Evolutionary conservation across 2,888 invertebrate genomes (phyloP).

Genomic region (Noctua janthina): DNA sequence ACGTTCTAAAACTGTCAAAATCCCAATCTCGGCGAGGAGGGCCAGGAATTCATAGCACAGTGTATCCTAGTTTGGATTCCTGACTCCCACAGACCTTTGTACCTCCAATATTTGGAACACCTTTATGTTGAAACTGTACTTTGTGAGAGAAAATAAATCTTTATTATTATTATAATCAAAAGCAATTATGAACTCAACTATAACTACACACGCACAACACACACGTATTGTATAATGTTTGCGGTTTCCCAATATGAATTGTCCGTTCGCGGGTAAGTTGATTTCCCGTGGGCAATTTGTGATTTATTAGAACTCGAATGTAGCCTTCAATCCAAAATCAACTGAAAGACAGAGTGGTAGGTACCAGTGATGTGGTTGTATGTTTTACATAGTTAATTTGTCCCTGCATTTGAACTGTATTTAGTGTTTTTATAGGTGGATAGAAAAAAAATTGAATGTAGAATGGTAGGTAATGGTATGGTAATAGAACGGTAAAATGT

Average conservation of each 20-base stretch:
- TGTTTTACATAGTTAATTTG: not conserved
- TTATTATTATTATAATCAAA: not conserved
- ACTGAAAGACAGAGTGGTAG: slow-evolving; percentile 17
- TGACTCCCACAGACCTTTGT: no score
- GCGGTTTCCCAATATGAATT: slow-evolving; percentile 47
- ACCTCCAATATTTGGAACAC: no score
- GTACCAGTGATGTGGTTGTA: slow-evolving; percentile 4
- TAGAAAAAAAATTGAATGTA: no score
- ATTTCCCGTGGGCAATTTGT: slow-evolving; percentile 66
- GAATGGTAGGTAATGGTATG: no score
- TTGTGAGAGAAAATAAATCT: no score
- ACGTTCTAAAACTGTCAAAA: no score
- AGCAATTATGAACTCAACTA: not conserved
- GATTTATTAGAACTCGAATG: slow-evolving; percentile 58
- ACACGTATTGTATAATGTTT: slow-evolving; percentile 24
- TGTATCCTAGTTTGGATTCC: no score
- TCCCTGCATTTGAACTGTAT: not conserved
- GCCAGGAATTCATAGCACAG: no score
- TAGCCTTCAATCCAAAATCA: slow-evolving; percentile 40
- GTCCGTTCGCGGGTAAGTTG: slow-evolving; percentile 53
- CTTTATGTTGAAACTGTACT: no score
- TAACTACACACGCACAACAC: not conserved
- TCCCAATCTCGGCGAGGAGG: no score
- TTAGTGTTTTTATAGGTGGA: not conserved
- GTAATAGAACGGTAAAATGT: not conserved